These are phyloP conservation scores for Gasterosteus nipponicus DNA, from an alignment of 2,113 vertebrate species.

Conservation along the genomic window DNA sequence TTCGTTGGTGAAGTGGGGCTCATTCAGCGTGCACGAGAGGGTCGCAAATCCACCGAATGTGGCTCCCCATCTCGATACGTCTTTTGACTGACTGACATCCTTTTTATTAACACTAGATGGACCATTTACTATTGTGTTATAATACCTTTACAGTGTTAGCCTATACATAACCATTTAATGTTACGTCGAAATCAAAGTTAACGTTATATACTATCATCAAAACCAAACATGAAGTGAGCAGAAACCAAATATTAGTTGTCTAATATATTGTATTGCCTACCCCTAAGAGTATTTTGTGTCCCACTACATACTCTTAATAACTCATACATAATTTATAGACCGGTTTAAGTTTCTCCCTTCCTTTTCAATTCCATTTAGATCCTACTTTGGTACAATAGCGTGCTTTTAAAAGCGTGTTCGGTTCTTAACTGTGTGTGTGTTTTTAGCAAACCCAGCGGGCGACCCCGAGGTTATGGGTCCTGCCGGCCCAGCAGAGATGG, in stretches of 20 bases:
- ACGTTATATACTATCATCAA: not conserved
- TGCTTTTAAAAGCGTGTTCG: not conserved
- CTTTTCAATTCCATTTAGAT: not conserved
- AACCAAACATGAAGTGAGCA: not conserved
- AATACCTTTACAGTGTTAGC: not conserved
- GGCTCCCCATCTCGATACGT: not conserved
- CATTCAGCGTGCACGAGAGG: conserved; percentile 18
- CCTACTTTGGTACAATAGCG: not conserved
- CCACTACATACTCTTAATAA: too few species aligned
- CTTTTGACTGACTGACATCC: not conserved
- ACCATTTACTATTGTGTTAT: not conserved
- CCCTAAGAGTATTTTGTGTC: not conserved
- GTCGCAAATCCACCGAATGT: conserved; percentile 6
- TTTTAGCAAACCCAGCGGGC: conserved; percentile 68
- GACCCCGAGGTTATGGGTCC: conserved; percentile 64
- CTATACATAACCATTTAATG: too few species aligned
- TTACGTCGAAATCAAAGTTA: too few species aligned
- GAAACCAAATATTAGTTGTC: not conserved
- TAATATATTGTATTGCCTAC: not conserved
- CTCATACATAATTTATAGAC: not conserved
- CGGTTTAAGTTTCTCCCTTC: not conserved
- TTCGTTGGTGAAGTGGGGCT: not conserved
- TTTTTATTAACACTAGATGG: not conserved
- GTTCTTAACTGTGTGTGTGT: conserved; percentile 4
- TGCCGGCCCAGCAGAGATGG: conserved; percentile 80